Evolutionary conservation across 2,113 vertebrate genomes (phyloP).

Genomic region (Symphodus melops): DNA sequence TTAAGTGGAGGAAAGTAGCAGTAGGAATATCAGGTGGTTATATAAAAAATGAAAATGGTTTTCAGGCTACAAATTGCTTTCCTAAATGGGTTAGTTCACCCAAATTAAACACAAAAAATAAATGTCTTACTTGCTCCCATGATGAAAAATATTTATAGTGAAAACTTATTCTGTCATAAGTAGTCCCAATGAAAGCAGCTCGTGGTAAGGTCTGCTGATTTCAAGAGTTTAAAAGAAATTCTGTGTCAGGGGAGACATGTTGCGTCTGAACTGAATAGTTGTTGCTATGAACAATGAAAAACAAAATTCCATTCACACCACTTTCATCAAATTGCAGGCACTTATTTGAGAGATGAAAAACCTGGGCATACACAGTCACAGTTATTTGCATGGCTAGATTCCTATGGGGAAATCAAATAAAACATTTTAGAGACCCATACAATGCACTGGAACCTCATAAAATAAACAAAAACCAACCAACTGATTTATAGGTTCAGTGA

Average conservation of each 20-base stretch:
- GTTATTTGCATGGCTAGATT: not conserved
- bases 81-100: not conserved
- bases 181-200: constrained; percentile 5
- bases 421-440: no score
- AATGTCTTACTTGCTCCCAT: not conserved
- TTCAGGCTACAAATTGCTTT: not conserved
- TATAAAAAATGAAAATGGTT: not conserved
- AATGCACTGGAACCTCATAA: no score
- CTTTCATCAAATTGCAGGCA: not conserved
- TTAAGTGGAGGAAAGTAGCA: no score
- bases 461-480: no score
- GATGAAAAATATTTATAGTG: not conserved
- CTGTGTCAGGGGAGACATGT: not conserved
- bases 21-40: no score
- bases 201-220: constrained; percentile 7
- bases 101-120: constrained; percentile 7
- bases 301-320: not conserved
- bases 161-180: not conserved
- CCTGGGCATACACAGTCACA: no score
- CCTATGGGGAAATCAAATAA: no score
- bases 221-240: not conserved
- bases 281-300: not conserved
- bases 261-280: not conserved
- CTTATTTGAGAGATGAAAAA: not conserved
- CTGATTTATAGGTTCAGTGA: no score